Evolutionary conservation across 2,888 invertebrate species (phyloP), one percentile per base, ranked within the genome.

Genomic region (Machimus atricapillus): DNA sequence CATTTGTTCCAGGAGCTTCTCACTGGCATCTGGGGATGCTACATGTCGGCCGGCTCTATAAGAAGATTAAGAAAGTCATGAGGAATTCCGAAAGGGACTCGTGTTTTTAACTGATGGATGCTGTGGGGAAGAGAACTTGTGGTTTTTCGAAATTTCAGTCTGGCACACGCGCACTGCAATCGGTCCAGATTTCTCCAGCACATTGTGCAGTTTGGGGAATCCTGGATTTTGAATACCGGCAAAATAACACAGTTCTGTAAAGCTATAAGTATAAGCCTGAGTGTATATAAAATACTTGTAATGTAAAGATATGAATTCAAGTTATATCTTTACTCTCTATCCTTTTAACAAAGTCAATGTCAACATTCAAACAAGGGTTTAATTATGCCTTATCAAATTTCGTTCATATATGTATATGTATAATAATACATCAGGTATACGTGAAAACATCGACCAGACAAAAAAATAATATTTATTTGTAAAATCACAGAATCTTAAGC

Each of bases 11-110:
- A 12, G 66, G 27, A 66, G 66, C 66, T 66, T 66, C 23, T 12
- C 66, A 3, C 12, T 66, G 66, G 12, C 66, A 66, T 66, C 12
- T 27, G 27, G 66, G 58, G 27, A 23, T 66, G 66, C 19, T 66
- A 5, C 12, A 66, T 27, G 66, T 66, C 66, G 66, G 52, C 0
- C 27, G 16, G 46, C 31, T 27, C 79, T 52, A 5, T 31, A 46
- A 79, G 31, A 52, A n/a, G 46, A 52, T 79, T 79, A 79, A 52
- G 79, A 52, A 52, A 79, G 79, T 52, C 79, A 31, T 78, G 79
- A 79, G 52, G n/a, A 78, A 78, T 40, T 52, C 79, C 52, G 27
- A 52, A 27, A 52, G 31, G 16, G 16, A 12, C 16, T 16, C 52
- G 46, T 66, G 52, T 79, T 52, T 23, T 31, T 27, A 56, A 46